Evolutionary conservation across 2,113 vertebrate species (phyloP).

Genomic region (Elgaria multicarinata): DNA sequence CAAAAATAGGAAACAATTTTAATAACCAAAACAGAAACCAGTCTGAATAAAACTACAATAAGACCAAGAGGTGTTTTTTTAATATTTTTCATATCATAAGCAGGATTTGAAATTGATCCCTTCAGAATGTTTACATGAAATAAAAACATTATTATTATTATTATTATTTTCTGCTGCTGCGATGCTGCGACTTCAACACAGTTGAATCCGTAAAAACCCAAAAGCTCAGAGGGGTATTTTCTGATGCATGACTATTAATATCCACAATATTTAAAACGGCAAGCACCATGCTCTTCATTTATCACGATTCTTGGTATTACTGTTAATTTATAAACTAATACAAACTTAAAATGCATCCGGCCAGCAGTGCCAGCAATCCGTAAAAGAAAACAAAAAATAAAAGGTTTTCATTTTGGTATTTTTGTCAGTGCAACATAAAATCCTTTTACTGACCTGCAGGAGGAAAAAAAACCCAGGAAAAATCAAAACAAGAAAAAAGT

Average conservation of each 20-base stretch:
- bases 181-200: conserved; percentile 99
- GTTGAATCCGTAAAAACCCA: conserved; percentile 98
- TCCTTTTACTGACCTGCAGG: conserved; percentile 98
- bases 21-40: conserved; percentile 99
- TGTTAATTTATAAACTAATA: conserved; percentile 99
- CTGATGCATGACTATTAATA: conserved; percentile 94
- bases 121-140: conserved; percentile 94
- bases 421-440: conserved; percentile 92
- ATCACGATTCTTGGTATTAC: conserved; percentile 92
- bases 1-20: conserved; percentile 99
- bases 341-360: conserved; percentile 98
- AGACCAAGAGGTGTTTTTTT: conserved; percentile 89
- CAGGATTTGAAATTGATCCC: conserved; percentile 99
- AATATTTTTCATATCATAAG: conserved; percentile 96
- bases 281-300: conserved; percentile 98
- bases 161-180: conserved; percentile 89
- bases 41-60: conserved; percentile 99
- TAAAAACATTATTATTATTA: conserved; percentile 82
- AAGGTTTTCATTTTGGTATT: conserved; percentile 93
- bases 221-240: conserved; percentile 77
- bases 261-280: conserved; percentile 97
- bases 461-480: conserved; percentile 74
- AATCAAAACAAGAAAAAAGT: conserved; percentile 53
- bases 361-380: conserved; percentile 97
- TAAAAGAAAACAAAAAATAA: conserved; percentile 91